Evolutionary conservation across 2,888 invertebrate species (phyloP).

Genomic region (Pollenia labialis): DNA sequence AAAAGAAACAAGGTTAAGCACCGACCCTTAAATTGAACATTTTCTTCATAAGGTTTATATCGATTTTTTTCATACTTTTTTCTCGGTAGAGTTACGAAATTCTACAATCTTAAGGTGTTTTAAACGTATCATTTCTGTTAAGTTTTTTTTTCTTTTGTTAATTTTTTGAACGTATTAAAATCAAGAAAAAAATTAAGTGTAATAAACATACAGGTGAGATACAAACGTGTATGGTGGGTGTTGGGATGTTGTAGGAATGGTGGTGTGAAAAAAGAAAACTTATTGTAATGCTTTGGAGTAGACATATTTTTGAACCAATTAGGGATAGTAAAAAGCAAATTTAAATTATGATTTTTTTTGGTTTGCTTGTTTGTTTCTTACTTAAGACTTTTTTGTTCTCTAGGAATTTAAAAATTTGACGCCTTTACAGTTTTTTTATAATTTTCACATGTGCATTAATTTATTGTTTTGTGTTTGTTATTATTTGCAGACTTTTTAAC

Average conservation of each 20-base stretch:
- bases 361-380: neutral
- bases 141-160: slow-evolving; percentile 44
- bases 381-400: neutral
- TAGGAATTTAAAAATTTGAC: slow-evolving; percentile 45
- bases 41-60: slow-evolving; percentile 13
- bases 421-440: slow-evolving; percentile 45
- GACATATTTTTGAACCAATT: slow-evolving; percentile 8
- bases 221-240: slow-evolving; percentile 13
- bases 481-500: slow-evolving; percentile 53
- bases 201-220: slow-evolving; percentile 50
- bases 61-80: slow-evolving; percentile 2
- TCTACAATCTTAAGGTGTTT: slow-evolving; percentile 67
- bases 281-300: slow-evolving; percentile 1
- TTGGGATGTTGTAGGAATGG: neutral
- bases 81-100: slow-evolving; percentile 5
- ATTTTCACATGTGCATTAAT: slow-evolving; percentile 46
- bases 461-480: neutral
- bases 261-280: slow-evolving; percentile 55
- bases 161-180: slow-evolving; percentile 16
- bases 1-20: slow-evolving; percentile 67
- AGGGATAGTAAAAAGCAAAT: neutral
- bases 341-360: neutral
- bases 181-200: slow-evolving; percentile 32
- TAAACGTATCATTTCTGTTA: slow-evolving; percentile 58
- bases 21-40: slow-evolving; percentile 70